Conservation (phyloP, 2,113 vertebrate genomes). For the Carassius carassius region DNA sequence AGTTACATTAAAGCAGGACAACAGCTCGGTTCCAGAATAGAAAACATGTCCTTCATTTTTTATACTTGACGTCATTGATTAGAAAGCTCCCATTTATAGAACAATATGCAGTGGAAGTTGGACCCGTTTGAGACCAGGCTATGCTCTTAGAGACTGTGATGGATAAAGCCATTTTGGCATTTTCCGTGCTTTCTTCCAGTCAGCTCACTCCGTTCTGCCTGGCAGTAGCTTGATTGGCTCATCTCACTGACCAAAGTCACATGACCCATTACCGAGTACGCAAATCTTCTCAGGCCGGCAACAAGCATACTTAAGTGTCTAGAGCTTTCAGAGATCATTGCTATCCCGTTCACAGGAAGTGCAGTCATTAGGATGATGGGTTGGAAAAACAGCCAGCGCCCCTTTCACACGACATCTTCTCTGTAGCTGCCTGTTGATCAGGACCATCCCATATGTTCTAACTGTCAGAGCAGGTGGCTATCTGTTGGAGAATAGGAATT, state of each 20-base stretch:
- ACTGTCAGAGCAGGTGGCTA: slow-evolving; percentile 57
- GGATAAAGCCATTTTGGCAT: slow-evolving; percentile 23
- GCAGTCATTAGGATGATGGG: slow-evolving; percentile 10
- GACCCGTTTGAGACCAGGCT: background rate
- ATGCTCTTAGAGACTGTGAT: slow-evolving; percentile 2
- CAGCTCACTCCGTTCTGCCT: slow-evolving; percentile 10
- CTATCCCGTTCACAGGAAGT: slow-evolving; percentile 10
- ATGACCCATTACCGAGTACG: slow-evolving; percentile 30
- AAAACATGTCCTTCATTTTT: background rate
- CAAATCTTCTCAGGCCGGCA: slow-evolving; percentile 40
- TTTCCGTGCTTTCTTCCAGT: slow-evolving; percentile 21
- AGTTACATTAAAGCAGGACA: slow-evolving; percentile 18
- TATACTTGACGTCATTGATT: background rate
- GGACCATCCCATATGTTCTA: slow-evolving; percentile 56
- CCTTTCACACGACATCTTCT: slow-evolving; percentile 36
- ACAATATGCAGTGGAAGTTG: background rate
- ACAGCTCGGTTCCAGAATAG: background rate
- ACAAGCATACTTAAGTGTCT: slow-evolving; percentile 37
- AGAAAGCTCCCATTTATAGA: background rate
- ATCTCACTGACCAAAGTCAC: slow-evolving; percentile 28
- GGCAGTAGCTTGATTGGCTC: slow-evolving; percentile 47
- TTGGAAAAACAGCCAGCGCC: slow-evolving; percentile 2
- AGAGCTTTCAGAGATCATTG: background rate
- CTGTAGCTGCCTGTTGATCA: slow-evolving; percentile 47
- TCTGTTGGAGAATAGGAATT: slow-evolving; percentile 53